Base-by-base conservation (phyloP, 2,888 invertebrate species). In the Acanthococcus lagerstroemiae region DNA sequence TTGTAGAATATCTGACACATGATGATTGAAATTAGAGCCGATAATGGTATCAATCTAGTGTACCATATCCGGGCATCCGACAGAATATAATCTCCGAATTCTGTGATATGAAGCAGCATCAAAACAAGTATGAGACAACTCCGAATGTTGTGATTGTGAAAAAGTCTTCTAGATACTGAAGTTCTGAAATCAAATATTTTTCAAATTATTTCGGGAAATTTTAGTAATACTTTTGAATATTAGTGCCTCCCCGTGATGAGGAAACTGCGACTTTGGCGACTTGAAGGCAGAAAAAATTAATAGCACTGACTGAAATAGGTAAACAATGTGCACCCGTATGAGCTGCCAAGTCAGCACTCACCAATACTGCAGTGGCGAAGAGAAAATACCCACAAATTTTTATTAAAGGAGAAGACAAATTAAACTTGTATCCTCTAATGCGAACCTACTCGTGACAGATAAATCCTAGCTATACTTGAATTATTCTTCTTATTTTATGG, bases 1-100 rank as follows among this genome's bases (percentile, higher is more conserved):
- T 30, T 48, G 21, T 65, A 56, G 17, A 65, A 65, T 4, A 65
- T 19, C 46, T 55, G 65, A 17, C 65, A 55, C 27, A 56, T 26
- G 37, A 65, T 48, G n/a, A 46, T 56, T 19, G 65, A 65, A 7
- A 55, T 15, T 17, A 65, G 25, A 2, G 65, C 65, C 5, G 30
- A 21, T 3, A 46, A 24, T 4, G 65, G 65, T 26, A 56, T 22
- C n/a, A 55, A 6, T 24, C 48, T 65, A 9, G 45, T 45, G 48
- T 46, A 65, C 56, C 65, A 55, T 26, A 45, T 48, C 26, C 46
- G 21, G 4, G 22, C 9, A 50, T 46, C 22, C 4, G 17, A 9
- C 2, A 65, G 4, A 19, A 21, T n/a, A 15, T 27, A 55, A 25
- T 65, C 55, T 4, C 21, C 65, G 4, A 65, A 30, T 56, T 65